These are phyloP conservation scores for Tichodroma muraria DNA, from an alignment of 2,113 vertebrate species.

Conservation along the genomic window DNA sequence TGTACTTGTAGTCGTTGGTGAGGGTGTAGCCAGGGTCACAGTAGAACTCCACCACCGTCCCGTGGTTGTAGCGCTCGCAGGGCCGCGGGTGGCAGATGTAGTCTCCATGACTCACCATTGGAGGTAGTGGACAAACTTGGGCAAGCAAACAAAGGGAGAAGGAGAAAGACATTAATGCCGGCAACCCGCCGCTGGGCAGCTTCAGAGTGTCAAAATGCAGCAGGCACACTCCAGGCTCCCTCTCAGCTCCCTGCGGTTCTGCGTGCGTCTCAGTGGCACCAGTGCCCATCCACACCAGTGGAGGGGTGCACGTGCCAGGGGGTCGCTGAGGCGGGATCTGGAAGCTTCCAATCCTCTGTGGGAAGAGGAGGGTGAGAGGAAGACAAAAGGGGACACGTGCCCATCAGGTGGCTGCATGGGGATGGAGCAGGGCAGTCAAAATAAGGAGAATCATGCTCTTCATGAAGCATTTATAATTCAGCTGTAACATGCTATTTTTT, in stretches of 20 bases:
- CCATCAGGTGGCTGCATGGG: neutral
- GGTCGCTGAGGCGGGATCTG: neutral
- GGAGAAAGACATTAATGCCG: neutral
- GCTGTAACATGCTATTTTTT: neutral
- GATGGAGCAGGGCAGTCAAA: neutral
- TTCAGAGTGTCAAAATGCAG: neutral
- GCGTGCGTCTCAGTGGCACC: neutral
- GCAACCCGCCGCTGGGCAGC: neutral
- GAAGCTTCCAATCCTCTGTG: neutral
- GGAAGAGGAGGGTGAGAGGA: neutral
- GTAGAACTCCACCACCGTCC: conserved; percentile 85
- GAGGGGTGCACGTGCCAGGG: neutral
- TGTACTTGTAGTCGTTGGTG: conserved; percentile 86
- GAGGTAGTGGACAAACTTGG: conserved; percentile 84
- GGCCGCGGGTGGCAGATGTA: conserved; percentile 84
- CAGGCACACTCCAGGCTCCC: neutral
- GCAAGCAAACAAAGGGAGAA: conserved; percentile 21
- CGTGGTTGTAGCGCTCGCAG: conserved; percentile 82
- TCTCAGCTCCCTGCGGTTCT: neutral
- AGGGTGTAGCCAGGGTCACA: conserved; percentile 84
- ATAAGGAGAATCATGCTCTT: neutral
- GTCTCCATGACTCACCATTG: conserved; percentile 81
- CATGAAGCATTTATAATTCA: neutral
- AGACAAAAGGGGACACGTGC: neutral
- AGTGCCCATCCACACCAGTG: neutral